A percentile compares a stretch with the other conserved stretches of the same genome.
These are phyloP conservation scores for Sturnira hondurensis DNA, from an alignment of 2,113 vertebrate species.

Conservation along the genomic window DNA sequence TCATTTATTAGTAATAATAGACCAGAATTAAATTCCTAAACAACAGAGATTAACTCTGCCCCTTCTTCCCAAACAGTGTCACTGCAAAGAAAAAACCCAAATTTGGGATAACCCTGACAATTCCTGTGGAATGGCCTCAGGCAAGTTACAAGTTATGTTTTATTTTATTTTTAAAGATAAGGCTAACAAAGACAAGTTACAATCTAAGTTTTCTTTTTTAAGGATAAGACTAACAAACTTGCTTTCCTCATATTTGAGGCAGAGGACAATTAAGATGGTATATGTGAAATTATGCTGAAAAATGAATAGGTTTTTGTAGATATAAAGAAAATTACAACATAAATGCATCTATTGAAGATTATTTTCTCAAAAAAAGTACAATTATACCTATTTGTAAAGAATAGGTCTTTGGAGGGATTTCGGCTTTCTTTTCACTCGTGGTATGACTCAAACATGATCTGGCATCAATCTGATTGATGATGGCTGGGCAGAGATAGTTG, in stretches of 20 bases:
- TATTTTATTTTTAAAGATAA: not conserved
- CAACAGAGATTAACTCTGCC: not conserved
- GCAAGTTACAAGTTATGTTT: not conserved
- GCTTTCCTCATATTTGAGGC: constrained; percentile 16
- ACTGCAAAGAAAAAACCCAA: not conserved
- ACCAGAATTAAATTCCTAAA: not conserved
- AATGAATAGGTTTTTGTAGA: not conserved
- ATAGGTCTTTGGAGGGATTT: constrained; percentile 80
- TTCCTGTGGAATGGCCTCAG: not conserved
- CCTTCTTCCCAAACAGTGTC: not conserved
- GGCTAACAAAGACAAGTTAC: not conserved
- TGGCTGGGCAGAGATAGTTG: constrained; percentile 92
- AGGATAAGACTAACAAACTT: not conserved
- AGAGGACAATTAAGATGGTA: not conserved
- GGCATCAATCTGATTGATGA: constrained; percentile 92
- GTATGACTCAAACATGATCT: constrained; percentile 88
- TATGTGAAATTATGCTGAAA: not conserved
- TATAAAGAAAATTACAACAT: constrained; percentile 1
- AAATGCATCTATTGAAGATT: not conserved
- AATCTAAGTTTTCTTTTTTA: not conserved
- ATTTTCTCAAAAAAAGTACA: not conserved
- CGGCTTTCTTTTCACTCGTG: constrained; percentile 77
- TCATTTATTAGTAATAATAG: not conserved
- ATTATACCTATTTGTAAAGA: constrained; percentile 85
- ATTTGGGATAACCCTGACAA: not conserved